Evolutionary conservation across 1,140 invertebrate genomes (phyloP).

Genomic region (Procambarus clarkii): DNA sequence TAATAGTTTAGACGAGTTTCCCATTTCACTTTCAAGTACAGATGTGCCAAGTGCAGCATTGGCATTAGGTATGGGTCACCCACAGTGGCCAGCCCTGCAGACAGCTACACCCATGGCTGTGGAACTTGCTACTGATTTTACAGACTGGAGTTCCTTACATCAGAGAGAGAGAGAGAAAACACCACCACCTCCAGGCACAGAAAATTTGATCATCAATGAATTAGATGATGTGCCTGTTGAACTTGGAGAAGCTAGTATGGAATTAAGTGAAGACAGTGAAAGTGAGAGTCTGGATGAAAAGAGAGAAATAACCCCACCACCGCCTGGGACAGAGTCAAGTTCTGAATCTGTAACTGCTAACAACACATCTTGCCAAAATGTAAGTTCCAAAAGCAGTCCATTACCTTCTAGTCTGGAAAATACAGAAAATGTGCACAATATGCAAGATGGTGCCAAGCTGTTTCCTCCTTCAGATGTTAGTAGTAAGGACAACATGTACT

Average conservation of each 20-base stretch:
- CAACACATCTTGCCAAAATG: neutral
- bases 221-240: neutral
- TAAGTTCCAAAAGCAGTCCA: neutral
- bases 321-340: neutral
- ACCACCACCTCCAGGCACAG: conserved; percentile 41
- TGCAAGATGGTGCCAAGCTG: neutral
- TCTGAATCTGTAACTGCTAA: neutral
- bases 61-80: neutral
- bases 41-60: neutral
- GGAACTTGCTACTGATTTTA: neutral
- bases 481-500: neutral
- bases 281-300: neutral
- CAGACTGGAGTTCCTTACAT: neutral
- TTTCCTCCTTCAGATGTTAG: neutral
- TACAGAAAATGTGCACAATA: neutral
- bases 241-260: conserved; percentile 7
- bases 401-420: neutral
- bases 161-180: conserved; percentile 11
- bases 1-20: conserved; percentile 1
- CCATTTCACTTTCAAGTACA: neutral
- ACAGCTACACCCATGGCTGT: neutral
- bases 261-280: neutral
- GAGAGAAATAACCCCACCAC: neutral
- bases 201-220: conserved; percentile 7
- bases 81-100: neutral